These are phyloP conservation scores for Elmis aenea DNA, from an alignment of 2,888 invertebrate genomes.

Conservation along the genomic window DNA sequence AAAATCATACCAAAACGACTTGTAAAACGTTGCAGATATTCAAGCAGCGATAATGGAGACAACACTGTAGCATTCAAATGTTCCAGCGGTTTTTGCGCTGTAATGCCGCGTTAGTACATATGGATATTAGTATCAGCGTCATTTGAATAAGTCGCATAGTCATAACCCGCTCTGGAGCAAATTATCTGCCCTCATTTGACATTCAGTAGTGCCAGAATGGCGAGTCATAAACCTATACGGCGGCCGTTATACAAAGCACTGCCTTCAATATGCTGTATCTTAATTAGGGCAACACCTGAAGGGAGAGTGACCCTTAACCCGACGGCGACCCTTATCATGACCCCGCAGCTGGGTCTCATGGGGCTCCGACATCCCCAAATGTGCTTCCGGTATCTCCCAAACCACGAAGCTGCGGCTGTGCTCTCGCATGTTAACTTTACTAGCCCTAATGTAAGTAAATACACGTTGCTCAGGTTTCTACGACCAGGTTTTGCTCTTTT, in stretches of 20 bases:
- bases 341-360: slow-evolving; percentile 11
- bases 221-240: slow-evolving; percentile 14
- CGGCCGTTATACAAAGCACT: slow-evolving; percentile 16
- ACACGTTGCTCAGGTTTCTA: slow-evolving; percentile 11
- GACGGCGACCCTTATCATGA: slow-evolving; percentile 24
- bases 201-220: no score
- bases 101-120: no score
- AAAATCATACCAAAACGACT: no score
- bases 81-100: no score
- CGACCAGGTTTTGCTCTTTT: no score
- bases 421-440: slow-evolving; percentile 15
- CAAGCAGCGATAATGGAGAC: no score
- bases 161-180: no score
- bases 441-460: slow-evolving; percentile 11
- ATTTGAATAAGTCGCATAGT: no score
- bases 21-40: no score
- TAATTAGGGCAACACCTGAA: slow-evolving; percentile 25
- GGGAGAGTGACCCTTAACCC: slow-evolving; percentile 24
- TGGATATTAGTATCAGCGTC: no score
- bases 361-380: slow-evolving; percentile 17
- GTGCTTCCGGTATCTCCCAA: slow-evolving; percentile 10
- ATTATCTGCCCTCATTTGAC: no score
- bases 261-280: slow-evolving; percentile 20
- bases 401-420: slow-evolving; percentile 11
- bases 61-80: no score